phyloP scores from a whole-genome alignment of 1,140 invertebrate species.

The Drosophila insularis region DNA sequence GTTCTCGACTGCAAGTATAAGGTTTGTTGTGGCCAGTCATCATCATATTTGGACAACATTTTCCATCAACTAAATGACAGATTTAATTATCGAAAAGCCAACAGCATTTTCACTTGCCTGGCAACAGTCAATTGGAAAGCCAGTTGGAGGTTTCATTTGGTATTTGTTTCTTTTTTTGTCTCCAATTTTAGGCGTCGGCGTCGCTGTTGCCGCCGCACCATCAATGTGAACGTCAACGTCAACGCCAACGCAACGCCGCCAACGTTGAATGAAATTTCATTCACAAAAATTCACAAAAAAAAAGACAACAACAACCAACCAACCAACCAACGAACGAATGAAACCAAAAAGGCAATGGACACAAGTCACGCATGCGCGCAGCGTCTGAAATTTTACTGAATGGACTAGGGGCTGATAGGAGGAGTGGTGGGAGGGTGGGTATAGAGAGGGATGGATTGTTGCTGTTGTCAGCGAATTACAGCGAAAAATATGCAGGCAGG shows the following conservation, averaged over 20 bases:
- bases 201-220: constrained; percentile 37
- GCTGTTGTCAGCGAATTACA: constrained; percentile 44
- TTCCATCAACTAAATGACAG: constrained; percentile 43
- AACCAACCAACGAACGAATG: constrained; percentile 13
- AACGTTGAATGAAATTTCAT: constrained; percentile 78
- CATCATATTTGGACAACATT: constrained; percentile 39
- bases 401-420: constrained; percentile 8
- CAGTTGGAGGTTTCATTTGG: constrained; percentile 21
- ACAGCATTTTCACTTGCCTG: constrained; percentile 64
- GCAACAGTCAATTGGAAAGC: constrained; percentile 68
- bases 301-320: no score
- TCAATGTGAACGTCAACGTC: constrained; percentile 19
- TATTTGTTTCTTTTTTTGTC: background rate
- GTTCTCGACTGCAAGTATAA: no score
- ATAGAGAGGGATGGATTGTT: background rate
- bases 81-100: constrained; percentile 65
- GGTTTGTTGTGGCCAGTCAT: background rate
- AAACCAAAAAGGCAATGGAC: constrained; percentile 74
- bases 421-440: constrained; percentile 2
- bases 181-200: constrained; percentile 46
- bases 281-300: constrained; percentile 72
- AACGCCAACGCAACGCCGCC: constrained; percentile 63
- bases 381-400: constrained; percentile 26
- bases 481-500: constrained; percentile 51
- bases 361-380: constrained; percentile 76